A percentile compares a stretch with the other conserved stretches of the same genome.
Evolutionary conservation across 2,113 vertebrate genomes (phyloP).

Genomic region (Sphaerodactylus townsendi): DNA sequence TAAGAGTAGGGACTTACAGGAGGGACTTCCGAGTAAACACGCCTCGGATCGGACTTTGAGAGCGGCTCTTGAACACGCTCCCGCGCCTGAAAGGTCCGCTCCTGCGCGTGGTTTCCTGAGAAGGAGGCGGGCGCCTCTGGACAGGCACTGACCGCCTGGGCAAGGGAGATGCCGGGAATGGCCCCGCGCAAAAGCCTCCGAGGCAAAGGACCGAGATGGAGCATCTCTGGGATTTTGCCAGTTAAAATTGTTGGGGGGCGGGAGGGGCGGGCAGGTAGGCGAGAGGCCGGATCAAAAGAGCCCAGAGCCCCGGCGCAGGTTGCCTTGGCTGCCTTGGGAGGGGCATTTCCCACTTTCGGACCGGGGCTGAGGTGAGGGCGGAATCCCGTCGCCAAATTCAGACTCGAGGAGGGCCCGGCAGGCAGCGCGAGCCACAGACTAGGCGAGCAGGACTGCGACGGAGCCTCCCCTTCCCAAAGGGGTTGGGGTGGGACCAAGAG

Average conservation of each 20-base stretch:
- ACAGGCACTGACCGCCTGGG: not conserved
- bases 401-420: no score
- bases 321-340: not conserved
- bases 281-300: no score
- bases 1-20: no score
- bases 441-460: conserved; percentile 42
- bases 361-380: not conserved
- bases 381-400: no score
- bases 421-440: no score
- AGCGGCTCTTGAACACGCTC: not conserved
- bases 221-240: not conserved
- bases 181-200: no score
- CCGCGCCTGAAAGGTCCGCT: not conserved
- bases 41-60: not conserved
- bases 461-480: conserved; percentile 15
- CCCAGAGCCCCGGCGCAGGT: not conserved
- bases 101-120: not conserved
- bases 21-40: not conserved
- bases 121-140: not conserved
- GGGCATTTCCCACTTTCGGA: not conserved
- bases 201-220: no score
- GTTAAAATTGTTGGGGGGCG: not conserved
- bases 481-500: no score
- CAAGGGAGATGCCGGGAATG: not conserved
- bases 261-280: no score